Evolutionary conservation across 2,113 vertebrate genomes (phyloP).

Genomic region (Indicator indicator): DNA sequence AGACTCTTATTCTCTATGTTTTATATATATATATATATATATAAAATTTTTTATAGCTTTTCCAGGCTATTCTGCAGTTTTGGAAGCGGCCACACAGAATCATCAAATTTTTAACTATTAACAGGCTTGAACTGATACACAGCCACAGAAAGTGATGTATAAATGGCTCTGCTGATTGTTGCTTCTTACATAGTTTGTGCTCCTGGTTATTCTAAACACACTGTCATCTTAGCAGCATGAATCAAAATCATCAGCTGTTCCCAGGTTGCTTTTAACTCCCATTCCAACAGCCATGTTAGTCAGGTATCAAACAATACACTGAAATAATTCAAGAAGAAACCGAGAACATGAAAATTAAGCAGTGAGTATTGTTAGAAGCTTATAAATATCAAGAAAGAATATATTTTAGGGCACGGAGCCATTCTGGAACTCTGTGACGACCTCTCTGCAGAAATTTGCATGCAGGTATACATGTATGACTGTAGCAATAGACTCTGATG

Average conservation of each 20-base stretch:
- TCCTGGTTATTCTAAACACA: not conserved
- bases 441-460: not conserved
- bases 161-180: not conserved
- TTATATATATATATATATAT: not conserved
- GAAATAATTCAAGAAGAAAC: not conserved
- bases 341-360: not conserved
- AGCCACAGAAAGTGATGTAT: not conserved
- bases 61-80: not conserved
- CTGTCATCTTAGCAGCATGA: not conserved
- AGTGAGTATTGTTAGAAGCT: not conserved
- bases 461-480: not conserved
- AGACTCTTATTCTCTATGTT: not conserved
- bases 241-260: not conserved
- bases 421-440: not conserved
- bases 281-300: not conserved
- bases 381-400: not conserved
- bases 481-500: not conserved
- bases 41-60: not conserved
- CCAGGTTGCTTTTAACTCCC: not conserved
- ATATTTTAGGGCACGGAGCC: not conserved
- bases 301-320: not conserved
- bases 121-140: not conserved
- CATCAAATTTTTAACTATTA: constrained; percentile 4
- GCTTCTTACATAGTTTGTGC: not conserved
- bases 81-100: not conserved